Evolutionary conservation across 2,888 invertebrate genomes (phyloP), one percentile per base, ranked within the genome.

Genomic region (Argynnis bischoffii): DNA sequence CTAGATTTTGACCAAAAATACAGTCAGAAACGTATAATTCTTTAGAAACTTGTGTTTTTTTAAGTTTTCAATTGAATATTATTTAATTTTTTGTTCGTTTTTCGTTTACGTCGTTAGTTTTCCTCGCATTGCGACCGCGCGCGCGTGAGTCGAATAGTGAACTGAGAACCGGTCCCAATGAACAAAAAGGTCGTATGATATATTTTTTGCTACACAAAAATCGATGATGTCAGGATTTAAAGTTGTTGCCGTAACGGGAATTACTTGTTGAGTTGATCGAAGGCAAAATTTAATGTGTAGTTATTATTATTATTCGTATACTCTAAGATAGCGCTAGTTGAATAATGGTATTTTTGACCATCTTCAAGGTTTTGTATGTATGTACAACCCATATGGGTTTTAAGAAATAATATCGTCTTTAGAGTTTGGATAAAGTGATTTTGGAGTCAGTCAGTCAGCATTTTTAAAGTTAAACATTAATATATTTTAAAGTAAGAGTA

Each of bases 81-180:
- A 72, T 71, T 67, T 77, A 78, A 70, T 71, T 78, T 75, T 76
- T 68, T 73, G 72, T 83, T 89, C 88, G 87, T 83, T 83, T 64
- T 83, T 89, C 87, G 86, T 82, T 85, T 78, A 83, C 81, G 75
- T 90, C 88, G 89, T 90, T 88, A 80, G 79, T 59, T 60, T 70
- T 77, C 75, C 79, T 83, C 81, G 86, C 91, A 91, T 91, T 80
- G 90, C 91, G 90, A 84, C 90, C 89, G 88, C 89, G 87, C 90
- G 89, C 77, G 83, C 82, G 79, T 75, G 72, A 76, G 79, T 87
- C 87, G 85, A 76, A 81, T 83, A 81, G 81, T 74, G 76, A 75
- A 81, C 81, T 73, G 66, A 75, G 72, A 68, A 76, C 77, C 77
- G 76, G 79, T 78, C 73, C 67, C 69, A 55, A 67, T 73, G 69